Base-by-base conservation (phyloP, 2,797 vertebrate species). In the Parambassis ranga region DNA sequence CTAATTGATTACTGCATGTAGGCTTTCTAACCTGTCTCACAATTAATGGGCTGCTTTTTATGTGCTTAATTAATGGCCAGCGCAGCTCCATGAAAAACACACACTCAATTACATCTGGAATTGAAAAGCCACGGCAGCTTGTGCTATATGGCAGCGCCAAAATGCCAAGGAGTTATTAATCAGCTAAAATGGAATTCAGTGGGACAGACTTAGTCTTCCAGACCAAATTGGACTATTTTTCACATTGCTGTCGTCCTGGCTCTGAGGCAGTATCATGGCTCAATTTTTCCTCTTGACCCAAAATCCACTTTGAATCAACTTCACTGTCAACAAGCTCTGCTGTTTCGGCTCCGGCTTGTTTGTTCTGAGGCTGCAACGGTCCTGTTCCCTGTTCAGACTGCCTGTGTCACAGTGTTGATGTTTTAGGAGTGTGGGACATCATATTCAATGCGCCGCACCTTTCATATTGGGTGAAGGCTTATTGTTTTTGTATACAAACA, bases 51-150 rank as follows among this genome's bases (percentile, higher is more conserved):
- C 57, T 74, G 62, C 66, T 74, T 86, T 91, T 88, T 77, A 88
- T 83, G 76, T 47, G 36, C 43, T 81, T 90, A 91, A 93, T 92
- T 87, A 90, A 91, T 81, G 81, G 39, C 64, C 65, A 30, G 43
- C 30, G 71, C 56, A 53, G 72, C 69, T 82, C 74, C 60, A 75
- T 84, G 69, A 77, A 82, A 83, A 79, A 86, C 72, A 77, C 63
- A 82, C 85, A 84, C 78, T 86, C 77, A 79, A 88, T 90, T 89
- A 87, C 46, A 67, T 60, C 24, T 68, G 69, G 70, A 83, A 71
- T 58, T 83, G 75, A 77, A 75, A 71, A 68, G 71, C 50, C 28
- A 23, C 14, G 19, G 57, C 51, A 22, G 52, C 51, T 36, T 63
- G 48, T 9, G 55, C 57, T 33, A 55, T 60, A 65, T 48, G 10